Percentiles rank a stretch among this genome's conserved stretches.
phyloP scores from a whole-genome alignment of 2,797 vertebrate species.

The Uromys caudimaculatus region DNA sequence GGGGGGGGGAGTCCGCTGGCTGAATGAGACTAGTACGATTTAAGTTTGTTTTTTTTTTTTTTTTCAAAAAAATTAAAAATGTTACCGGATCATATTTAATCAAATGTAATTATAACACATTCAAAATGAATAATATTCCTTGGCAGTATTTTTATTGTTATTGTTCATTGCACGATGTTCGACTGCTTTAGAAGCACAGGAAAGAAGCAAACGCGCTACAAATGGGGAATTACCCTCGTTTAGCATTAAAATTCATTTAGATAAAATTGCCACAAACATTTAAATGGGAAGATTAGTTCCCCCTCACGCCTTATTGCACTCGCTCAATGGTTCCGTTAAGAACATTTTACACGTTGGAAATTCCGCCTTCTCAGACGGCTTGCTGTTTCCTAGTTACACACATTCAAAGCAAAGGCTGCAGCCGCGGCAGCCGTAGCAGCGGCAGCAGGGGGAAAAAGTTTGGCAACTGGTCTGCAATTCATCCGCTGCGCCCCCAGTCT shows the following conservation, averaged over 20 bases:
- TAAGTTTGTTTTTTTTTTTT: conserved; percentile 64
- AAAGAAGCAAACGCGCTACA: conserved; percentile 92
- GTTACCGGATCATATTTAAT: conserved; percentile 86
- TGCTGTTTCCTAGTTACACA: conserved; percentile 91
- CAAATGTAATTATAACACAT: conserved; percentile 89
- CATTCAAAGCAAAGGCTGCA: conserved; percentile 86
- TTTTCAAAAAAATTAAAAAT: conserved; percentile 59
- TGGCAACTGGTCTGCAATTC: conserved; percentile 85
- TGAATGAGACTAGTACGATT: conserved; percentile 38
- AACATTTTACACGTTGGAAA: conserved; percentile 92
- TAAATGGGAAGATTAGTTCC: conserved; percentile 98
- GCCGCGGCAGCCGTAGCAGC: conserved; percentile 65
- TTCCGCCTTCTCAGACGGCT: conserved; percentile 91
- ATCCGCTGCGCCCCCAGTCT: conserved; percentile 70
- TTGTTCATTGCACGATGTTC: conserved; percentile 88
- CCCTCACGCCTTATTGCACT: conserved; percentile 98
- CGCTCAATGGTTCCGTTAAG: conserved; percentile 94
- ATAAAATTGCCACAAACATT: conserved; percentile 97
- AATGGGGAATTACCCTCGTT: conserved; percentile 94
- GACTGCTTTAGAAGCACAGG: conserved; percentile 89
- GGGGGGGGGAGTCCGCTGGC: background rate
- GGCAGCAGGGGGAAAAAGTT: conserved; percentile 71
- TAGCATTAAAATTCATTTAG: conserved; percentile 97
- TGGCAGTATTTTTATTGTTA: conserved; percentile 89
- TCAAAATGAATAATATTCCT: conserved; percentile 88